Conservation (phyloP, 2,797 vertebrate species). For the Hybognathus amarus region DNA sequence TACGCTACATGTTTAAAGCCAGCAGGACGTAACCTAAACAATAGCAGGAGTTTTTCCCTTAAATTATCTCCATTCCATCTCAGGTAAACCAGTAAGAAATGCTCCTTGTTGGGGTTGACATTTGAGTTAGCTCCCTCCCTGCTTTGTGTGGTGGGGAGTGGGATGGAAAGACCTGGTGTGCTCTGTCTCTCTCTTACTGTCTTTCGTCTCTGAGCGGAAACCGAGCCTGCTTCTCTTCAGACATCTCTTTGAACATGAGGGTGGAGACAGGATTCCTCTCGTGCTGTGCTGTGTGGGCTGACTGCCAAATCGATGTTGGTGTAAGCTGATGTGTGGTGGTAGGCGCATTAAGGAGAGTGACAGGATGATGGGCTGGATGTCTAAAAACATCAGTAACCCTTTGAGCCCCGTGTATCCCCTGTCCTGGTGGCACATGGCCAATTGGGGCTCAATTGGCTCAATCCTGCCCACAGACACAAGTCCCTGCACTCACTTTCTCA, state of each 20-base stretch:
- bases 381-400: slow-evolving; percentile 49
- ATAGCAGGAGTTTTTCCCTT: slow-evolving; percentile 51
- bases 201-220: slow-evolving; percentile 25
- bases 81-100: slow-evolving; percentile 53
- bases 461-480: slow-evolving; percentile 5
- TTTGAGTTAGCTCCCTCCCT: slow-evolving; percentile 46
- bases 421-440: background rate
- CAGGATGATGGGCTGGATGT: slow-evolving; percentile 56
- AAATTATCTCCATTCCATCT: slow-evolving; percentile 52
- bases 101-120: slow-evolving; percentile 55
- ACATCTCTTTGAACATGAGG: slow-evolving; percentile 51
- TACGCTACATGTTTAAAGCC: slow-evolving; percentile 39
- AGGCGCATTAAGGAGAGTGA: slow-evolving; percentile 47
- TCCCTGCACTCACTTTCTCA: background rate
- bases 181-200: slow-evolving; percentile 13
- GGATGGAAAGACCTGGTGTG: slow-evolving; percentile 21
- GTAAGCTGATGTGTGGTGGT: slow-evolving; percentile 33
- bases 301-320: slow-evolving; percentile 34
- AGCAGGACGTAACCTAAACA: slow-evolving; percentile 57
- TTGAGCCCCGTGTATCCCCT: slow-evolving; percentile 1
- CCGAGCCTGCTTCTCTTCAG: slow-evolving; percentile 18
- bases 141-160: background rate
- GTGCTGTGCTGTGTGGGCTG: slow-evolving; percentile 45
- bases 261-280: slow-evolving; percentile 37
- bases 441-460: background rate